Evolutionary conservation across 2,888 invertebrate genomes (phyloP).

Genomic region (Endotricha flammealis): DNA sequence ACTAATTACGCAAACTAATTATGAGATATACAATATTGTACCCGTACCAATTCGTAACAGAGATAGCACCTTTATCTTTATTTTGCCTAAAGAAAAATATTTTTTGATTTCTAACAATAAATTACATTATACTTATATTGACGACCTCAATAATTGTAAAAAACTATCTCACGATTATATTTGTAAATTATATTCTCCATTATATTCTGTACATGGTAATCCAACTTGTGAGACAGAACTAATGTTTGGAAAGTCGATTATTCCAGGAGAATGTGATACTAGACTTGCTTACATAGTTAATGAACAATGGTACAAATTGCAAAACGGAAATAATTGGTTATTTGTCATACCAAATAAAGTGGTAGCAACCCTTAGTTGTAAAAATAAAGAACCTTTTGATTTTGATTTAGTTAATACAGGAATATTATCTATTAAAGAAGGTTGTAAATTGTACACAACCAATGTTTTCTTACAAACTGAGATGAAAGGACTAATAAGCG

Average conservation of each 20-base stretch:
- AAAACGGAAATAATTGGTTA: conserved; percentile 14
- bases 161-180: conserved; percentile 12
- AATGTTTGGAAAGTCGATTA: conserved; percentile 14
- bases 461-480: no score
- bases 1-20: conserved; percentile 14
- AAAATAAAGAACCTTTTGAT: conserved; percentile 14
- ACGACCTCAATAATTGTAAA: conserved; percentile 17
- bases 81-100: conserved; percentile 21
- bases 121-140: conserved; percentile 14
- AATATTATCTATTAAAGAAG: no score
- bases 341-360: conserved; percentile 12
- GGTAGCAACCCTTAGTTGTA: conserved; percentile 14
- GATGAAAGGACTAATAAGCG: conserved; percentile 3
- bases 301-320: conserved; percentile 17
- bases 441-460: no score
- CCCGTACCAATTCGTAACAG: conserved; percentile 17
- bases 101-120: conserved; percentile 17
- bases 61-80: conserved; percentile 18
- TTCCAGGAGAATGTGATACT: conserved; percentile 19
- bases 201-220: conserved; percentile 18
- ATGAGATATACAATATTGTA: conserved; percentile 19
- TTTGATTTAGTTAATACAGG: conserved; percentile 11
- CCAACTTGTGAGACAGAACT: conserved; percentile 22
- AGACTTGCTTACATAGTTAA: conserved; percentile 14
- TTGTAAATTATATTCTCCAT: conserved; percentile 17